Evolutionary conservation across 2,888 invertebrate species (phyloP), one percentile per base, ranked within the genome.

Genomic region (Beris chalybata): DNA sequence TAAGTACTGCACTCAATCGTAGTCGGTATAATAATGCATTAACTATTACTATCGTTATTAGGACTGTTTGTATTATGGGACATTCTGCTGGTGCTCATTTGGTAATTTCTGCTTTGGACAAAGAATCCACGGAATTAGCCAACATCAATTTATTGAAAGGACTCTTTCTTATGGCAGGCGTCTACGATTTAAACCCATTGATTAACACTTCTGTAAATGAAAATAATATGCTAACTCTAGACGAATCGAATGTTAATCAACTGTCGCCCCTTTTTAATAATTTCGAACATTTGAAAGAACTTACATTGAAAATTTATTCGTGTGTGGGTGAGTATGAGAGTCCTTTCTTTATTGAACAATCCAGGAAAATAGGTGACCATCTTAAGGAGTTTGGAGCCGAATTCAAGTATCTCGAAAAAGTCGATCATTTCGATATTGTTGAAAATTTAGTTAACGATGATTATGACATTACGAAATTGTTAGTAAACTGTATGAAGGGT

Each of bases 71-170:
- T 76, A 83, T 92, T 58, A 87, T 87, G 63, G 95, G 95, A 0
- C 93, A 95, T 77, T 94, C 93, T 5, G 93, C 92, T 0, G 95
- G 95, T 0, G 93, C 88, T 0, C 92, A 94, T 76, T 82, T 95
- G 3, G 84, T 89, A 0, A 86, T 89, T 0, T 92, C 2, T 3
- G 38, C 22, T 9, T 15, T 61, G 15, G 61, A 50, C 38, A 13
- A 52, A 6, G 61, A 61, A 7, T 79, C 84, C 50, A 72, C 77
- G 3, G 72, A 75, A 3, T 22, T 71, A 6, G 63, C 71, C n/a
- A 67, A 71, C 30, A 57, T 71, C 4, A 64, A 75, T 13, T 68
- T 72, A 67, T 79, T 92, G 1, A 85, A 86, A 75, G 88, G 88
- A 4, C 82, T 89, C 5, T 83, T 91, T 74, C 82, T 93, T 4